A percentile compares a stretch with the other conserved stretches of the same genome.
These are phyloP conservation scores for Mercenaria mercenaria DNA, from an alignment of 1,140 invertebrate species.

Conservation along the genomic window DNA sequence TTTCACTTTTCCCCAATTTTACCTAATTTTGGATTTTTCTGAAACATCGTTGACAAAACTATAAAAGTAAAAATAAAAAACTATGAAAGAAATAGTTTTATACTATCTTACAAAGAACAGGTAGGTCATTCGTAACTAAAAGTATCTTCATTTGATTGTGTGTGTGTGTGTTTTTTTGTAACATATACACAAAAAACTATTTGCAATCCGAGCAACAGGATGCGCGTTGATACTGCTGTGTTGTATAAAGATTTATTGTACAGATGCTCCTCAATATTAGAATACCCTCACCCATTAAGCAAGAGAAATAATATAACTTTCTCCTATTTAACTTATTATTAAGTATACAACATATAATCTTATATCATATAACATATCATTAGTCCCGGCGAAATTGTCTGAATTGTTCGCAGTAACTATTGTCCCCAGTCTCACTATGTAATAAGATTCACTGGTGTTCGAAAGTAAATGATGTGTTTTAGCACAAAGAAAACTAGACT, in stretches of 20 bases:
- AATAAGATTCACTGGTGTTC: conserved; percentile 3
- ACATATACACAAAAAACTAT: background rate
- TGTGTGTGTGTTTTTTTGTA: background rate
- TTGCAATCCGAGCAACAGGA: background rate
- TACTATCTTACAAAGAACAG: no score
- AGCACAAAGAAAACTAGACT: background rate
- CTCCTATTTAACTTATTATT: conserved; percentile 12
- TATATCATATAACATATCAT: conserved; percentile 34
- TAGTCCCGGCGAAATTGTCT: background rate
- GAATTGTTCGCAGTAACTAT: background rate
- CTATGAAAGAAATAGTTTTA: no score
- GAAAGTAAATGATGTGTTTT: background rate
- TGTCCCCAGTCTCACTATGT: background rate
- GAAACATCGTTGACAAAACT: no score
- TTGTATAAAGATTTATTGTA: background rate
- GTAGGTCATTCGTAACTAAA: no score
- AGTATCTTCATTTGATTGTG: no score
- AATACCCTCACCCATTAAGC: background rate
- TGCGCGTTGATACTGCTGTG: background rate
- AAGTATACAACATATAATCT: conserved; percentile 37
- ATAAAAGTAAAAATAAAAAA: no score
- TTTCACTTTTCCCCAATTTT: no score
- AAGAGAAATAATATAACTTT: background rate
- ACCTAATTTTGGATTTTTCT: no score
- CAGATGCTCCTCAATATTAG: background rate